Evolutionary conservation across 2,797 vertebrate genomes (phyloP).

Genomic region (Enteromius viviparus): DNA sequence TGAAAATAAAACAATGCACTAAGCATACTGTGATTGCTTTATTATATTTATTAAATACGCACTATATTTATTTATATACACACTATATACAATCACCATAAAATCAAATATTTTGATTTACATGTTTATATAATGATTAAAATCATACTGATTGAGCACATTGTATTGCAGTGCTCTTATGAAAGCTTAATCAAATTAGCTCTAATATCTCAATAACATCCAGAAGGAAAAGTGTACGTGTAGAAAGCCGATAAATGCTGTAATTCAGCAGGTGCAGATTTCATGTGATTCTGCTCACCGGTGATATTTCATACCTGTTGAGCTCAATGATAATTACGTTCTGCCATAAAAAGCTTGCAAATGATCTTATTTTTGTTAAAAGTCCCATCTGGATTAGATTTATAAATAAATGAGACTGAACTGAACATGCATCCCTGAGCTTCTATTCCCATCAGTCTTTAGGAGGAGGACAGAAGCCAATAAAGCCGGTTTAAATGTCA

Average conservation of each 20-base stretch:
- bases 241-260: not conserved
- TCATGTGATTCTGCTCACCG: not conserved
- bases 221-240: not conserved
- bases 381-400: slow-evolving; percentile 28
- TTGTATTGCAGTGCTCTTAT: not conserved
- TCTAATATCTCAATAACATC: not conserved
- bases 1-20: not conserved
- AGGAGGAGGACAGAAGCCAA: not conserved
- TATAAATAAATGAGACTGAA: slow-evolving; percentile 24
- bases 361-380: slow-evolving; percentile 16
- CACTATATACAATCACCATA: too few relatives aligned
- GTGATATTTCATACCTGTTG: slow-evolving; percentile 28
- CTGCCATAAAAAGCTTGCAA: slow-evolving; percentile 3
- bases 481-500: slow-evolving; percentile 15
- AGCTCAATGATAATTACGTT: slow-evolving; percentile 23
- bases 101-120: not conserved
- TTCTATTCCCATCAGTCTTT: not conserved
- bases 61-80: too few relatives aligned
- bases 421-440: not conserved
- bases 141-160: not conserved
- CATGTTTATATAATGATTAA: not conserved
- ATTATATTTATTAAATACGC: too few relatives aligned
- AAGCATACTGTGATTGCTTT: too few relatives aligned
- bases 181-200: not conserved
- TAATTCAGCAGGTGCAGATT: slow-evolving; percentile 12